phyloP scores from a whole-genome alignment of 1,140 invertebrate species.

The Aplysia californica region DNA sequence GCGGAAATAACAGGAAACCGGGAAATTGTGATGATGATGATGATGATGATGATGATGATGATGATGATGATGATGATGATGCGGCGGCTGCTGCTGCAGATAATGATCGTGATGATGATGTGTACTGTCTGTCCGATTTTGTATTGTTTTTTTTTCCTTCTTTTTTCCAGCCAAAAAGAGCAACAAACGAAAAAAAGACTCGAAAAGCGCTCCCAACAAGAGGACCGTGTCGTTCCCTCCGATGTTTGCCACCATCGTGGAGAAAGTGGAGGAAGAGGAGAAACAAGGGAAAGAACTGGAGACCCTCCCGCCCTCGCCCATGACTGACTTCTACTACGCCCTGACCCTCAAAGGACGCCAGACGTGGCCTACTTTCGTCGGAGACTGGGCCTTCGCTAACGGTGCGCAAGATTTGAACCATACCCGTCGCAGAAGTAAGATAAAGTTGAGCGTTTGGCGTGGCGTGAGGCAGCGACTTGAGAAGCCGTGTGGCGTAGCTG shows the following conservation, averaged over 20 bases:
- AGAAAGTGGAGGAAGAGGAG: slow-evolving; percentile 48
- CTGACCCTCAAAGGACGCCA: slow-evolving; percentile 36
- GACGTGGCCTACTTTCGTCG: slow-evolving; percentile 40
- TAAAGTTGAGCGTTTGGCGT: too few relatives aligned
- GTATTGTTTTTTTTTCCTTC: too few relatives aligned
- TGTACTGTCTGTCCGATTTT: too few relatives aligned
- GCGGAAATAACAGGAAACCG: too few relatives aligned
- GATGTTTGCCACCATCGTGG: slow-evolving; percentile 46
- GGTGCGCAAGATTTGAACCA: slow-evolving; percentile 6
- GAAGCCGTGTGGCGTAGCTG: too few relatives aligned
- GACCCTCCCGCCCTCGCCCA: slow-evolving; percentile 31
- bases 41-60: too few relatives aligned
- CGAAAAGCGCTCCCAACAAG: slow-evolving; percentile 21
- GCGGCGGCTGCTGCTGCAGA: too few relatives aligned
- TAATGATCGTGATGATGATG: too few relatives aligned
- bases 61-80: too few relatives aligned
- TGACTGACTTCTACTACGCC: slow-evolving; percentile 40
- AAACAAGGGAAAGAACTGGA: slow-evolving; percentile 33
- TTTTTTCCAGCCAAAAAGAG: slow-evolving; percentile 33
- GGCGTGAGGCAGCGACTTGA: too few relatives aligned
- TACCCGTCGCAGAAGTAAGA: not conserved
- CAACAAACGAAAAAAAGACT: slow-evolving; percentile 31
- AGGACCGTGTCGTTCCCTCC: slow-evolving; percentile 43
- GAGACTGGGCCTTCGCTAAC: slow-evolving; percentile 46
- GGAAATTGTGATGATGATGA: too few relatives aligned